phyloP scores from a whole-genome alignment of 2,888 invertebrate genomes.

The Parascotia fuliginaria region DNA sequence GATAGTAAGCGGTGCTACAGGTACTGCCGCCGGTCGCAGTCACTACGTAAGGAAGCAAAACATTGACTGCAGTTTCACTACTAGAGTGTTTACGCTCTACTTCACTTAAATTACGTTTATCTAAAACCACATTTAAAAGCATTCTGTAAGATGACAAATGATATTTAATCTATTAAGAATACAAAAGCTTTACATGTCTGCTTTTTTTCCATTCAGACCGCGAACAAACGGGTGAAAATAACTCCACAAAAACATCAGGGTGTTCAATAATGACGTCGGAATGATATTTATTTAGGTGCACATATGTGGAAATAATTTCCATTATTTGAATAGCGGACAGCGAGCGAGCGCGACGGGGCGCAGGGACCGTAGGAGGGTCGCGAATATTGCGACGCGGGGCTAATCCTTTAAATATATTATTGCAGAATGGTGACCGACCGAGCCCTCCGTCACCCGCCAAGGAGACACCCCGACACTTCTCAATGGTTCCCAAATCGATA shows the following conservation, averaged over 20 bases:
- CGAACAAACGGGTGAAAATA: slow-evolving; percentile 76
- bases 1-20: too few species aligned
- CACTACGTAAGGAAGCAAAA: too few species aligned
- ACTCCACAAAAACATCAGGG: slow-evolving; percentile 67
- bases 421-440: slow-evolving; percentile 75
- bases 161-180: slow-evolving; percentile 33
- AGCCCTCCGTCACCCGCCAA: slow-evolving; percentile 64
- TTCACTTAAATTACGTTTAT: too few species aligned
- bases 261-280: slow-evolving; percentile 78
- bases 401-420: slow-evolving; percentile 87
- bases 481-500: slow-evolving; percentile 78
- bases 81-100: too few species aligned
- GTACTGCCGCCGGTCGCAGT: too few species aligned
- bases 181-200: slow-evolving; percentile 49
- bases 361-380: slow-evolving; percentile 66
- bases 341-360: slow-evolving; percentile 51
- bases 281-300: slow-evolving; percentile 85
- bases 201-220: slow-evolving; percentile 61
- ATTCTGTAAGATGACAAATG: too few species aligned
- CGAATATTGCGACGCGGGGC: slow-evolving; percentile 81
- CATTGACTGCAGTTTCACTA: too few species aligned
- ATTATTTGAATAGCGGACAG: slow-evolving; percentile 80
- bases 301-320: slow-evolving; percentile 85
- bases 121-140: too few species aligned
- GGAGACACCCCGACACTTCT: slow-evolving; percentile 69